Conservation (phyloP, 2,797 vertebrate species). For the Vespertilio murinus region DNA sequence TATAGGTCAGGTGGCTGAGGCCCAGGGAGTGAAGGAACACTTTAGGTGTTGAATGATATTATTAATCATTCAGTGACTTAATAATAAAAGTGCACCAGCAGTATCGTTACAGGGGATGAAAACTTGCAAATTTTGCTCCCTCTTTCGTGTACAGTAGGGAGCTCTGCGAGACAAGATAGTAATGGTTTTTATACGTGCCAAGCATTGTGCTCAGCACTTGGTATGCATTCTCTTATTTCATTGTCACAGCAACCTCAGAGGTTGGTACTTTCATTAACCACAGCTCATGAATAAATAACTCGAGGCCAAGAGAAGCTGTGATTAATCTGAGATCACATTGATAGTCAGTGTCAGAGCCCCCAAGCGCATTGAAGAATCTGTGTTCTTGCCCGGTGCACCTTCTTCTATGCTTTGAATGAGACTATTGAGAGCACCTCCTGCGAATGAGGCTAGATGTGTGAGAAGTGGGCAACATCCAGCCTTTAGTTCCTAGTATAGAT, state of each 20-base stretch:
- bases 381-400: neutral
- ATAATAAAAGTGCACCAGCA: neutral
- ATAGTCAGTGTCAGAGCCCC: neutral
- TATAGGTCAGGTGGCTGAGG: neutral
- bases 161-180: neutral
- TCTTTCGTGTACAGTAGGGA: neutral
- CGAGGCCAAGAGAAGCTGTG: neutral
- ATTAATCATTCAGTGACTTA: neutral
- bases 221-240: neutral
- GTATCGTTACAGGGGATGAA: neutral
- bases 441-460: neutral
- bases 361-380: neutral
- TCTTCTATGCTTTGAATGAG: neutral
- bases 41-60: neutral
- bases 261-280: neutral
- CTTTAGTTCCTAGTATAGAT: neutral
- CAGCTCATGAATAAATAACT: conserved; percentile 25
- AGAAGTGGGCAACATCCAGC: neutral
- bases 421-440: neutral
- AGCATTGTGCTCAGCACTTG: neutral
- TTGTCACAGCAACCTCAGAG: conserved; percentile 9
- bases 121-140: neutral
- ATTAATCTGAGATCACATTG: neutral
- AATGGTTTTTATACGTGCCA: neutral
- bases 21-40: neutral